Evolutionary conservation across 2,888 invertebrate species (phyloP), one percentile per base, ranked within the genome.

Genomic region (Thalpophila matura): DNA sequence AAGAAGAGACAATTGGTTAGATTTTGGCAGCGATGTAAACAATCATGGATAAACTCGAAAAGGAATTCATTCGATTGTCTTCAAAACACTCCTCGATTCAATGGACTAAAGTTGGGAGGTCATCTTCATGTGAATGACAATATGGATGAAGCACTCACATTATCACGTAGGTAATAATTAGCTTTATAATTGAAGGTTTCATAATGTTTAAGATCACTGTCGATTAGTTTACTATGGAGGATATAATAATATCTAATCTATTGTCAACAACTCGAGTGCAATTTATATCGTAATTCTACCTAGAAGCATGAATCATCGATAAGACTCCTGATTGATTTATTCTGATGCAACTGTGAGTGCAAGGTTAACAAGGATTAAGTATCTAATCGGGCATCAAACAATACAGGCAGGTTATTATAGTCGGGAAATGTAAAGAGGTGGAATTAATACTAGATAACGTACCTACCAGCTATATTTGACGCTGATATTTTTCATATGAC

Each of bases 351-450:
- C 43, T 20, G 53, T 35, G 35, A 54, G 43, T 66, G 38, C 53
- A 61, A 66, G 71, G 71, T 71, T 66, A 61, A 49, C 49, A 12
- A 49, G 50, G 55, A 61, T 54, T 53, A 46, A 53, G n/a, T 42
- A 47, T 60, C 33, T 33, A 50, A 51, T 49, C 16, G 20, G 42
- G 24, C 14, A 63, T 69, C 43, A 63, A 22, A 45, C 26, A 54
- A 49, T 16, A 18, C 1, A 35, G 3, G n/a, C 33, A 35, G 38
- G 20, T 46, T 24, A 6, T 43, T 22, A 24, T n/a, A 57, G 42
- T 51, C 27, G 26, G 12, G 29, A 62, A 50, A 46, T 42, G 5
- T 9, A 2, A 45, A 38, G 24, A 18, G 10, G 18, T 14, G n/a
- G 29, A 27, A 37, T 47, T 26, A 38, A 45, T 38, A 18, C 24